Evolutionary conservation across 2,888 invertebrate species (phyloP), one percentile per base, ranked within the genome.

Genomic region (Eutolmus rufibarbis): DNA sequence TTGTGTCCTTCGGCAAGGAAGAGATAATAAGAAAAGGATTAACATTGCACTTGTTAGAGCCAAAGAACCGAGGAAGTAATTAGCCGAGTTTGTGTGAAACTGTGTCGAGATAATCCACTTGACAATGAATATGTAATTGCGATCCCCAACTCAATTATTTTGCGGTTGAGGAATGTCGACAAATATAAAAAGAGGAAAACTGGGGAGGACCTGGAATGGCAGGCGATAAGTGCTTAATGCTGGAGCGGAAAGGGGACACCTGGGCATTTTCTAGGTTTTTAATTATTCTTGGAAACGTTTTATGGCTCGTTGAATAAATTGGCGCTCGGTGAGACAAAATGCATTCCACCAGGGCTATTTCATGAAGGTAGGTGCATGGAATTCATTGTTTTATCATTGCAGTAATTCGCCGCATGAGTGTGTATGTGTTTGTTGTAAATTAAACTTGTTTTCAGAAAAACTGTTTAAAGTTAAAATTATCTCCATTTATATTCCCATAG

Each of bases 21-120:
- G 74, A 85, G 74, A 85, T 85, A 85, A 85, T 85, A 85, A 85
- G 85, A 85, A 85, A 74, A 74, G 85, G 85, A 85, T 85, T 85
- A 85, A 57, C 85, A 74, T 85, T 85, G 85, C 85, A 74, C 74
- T 85, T 85, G 85, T 85, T 85, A 74, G 37, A 74, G 43, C 74
- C 74, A 66, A 85, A 74, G 85, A 85, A 85, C 74, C 74, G 23
- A 85, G 85, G 85, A 85, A 85, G 85, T 74, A 85, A 85, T 85
- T 85, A 85, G 74, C 28, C 74, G 43, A 85, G 85, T 43, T 74
- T 85, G 74, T 85, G 85, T 85, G 74, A 85, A 85, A 85, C 74
- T 74, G 85, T 74, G 74, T 74, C 85, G 74, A 66, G 85, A 82
- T 57, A 82, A 82, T 82, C 85, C 85, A 74, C 85, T 85, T 74